Evolutionary conservation across 2,113 vertebrate species (phyloP), one percentile per base, ranked within the genome.

Genomic region (Corydoras maculifer): DNA sequence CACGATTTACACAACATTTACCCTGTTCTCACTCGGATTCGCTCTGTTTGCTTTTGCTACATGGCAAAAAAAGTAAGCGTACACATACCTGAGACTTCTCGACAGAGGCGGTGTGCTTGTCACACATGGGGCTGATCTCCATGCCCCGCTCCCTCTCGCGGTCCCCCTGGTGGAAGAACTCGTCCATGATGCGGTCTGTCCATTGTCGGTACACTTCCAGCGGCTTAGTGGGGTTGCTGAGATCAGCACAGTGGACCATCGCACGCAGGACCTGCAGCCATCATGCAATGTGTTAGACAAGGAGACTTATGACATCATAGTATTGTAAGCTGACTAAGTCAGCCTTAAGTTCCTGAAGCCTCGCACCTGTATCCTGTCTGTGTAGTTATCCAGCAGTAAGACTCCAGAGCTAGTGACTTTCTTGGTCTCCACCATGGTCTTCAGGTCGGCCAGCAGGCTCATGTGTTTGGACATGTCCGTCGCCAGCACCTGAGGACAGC

Each of bases 401-500:
- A 99, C 96, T 0, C 97, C 97, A 0, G 96, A 99, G 72, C 95
- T 98, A 5, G 97, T 98, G 75, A 99, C 96, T 78, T 99, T 99
- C 86, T 99, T 99, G 0, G 97, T 98, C 81, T 99, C 97, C 65
- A 99, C 97, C 97, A 99, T 99, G 0, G 97, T 99, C 87, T 99
- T 99, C 76, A 99, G 87, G 81, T 98, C 92, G 11, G 96, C 97
- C 75, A 99, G 82, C 71, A 98, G 87, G 65, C 94, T 96, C 95
- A 99, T 99, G 70, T 99, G 97, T 81, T 99, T 99, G 18, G 97
- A 99, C 97, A 99, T 99, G 80, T 99, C 97, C 0, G 97, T 99
- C 0, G 97, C 97, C 84, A 99, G 82, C 0, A 99, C 97, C 97
- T 99, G 18, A 25, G 18, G 18, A 25, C 18, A 25, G 18, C 18